Evolutionary conservation across 2,888 invertebrate genomes (phyloP), one percentile per base, ranked within the genome.

Genomic region (Latrodectus elegans): DNA sequence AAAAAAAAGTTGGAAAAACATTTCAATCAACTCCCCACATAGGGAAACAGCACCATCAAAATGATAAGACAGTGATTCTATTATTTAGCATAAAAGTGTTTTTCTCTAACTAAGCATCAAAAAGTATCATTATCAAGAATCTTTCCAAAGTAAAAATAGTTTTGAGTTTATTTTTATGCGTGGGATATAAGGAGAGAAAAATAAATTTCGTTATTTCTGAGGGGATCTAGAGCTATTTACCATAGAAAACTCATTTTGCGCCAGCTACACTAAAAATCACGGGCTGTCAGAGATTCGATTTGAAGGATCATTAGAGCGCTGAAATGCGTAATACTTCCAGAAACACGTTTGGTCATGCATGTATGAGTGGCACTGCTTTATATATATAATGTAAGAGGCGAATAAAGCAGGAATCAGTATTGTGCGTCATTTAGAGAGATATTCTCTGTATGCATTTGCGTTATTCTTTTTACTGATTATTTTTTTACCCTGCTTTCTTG

Each of bases 181-280:
- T 68, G n/a, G 60, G 60, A 15, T 60, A 17, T 17, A 68, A 17
- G 60, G 67, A n/a, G 17, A 17, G 17, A 68, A 17, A 12, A 26
- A 68, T 17, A 68, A 22, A 68, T 68, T 26, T 68, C 17, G 15
- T 26, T 68, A 8, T 68, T 68, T 26, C 11, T 12, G 12, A 68
- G 67, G 17, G 53, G n/a, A 72, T 64, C 64, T 64, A 11, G 38
- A 71, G 15, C 60, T 72, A 71, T 72, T 80, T 80, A 72, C 71
- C 79, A 72, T 80, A 80, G 71, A 49, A 80, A 80, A 80, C 60
- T 55, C 79, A 80, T 80, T 80, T 72, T 71, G 72, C 73, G 70
- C 22, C 60, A 52, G 26, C 60, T 64, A n/a, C 8, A 38, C 51
- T 71, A n/a, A 60, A 80, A 72, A 80, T 64, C 60, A 71, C 49